Base-by-base conservation (phyloP, 2,888 invertebrate genomes). In the Synergus umbraculus region DNA sequence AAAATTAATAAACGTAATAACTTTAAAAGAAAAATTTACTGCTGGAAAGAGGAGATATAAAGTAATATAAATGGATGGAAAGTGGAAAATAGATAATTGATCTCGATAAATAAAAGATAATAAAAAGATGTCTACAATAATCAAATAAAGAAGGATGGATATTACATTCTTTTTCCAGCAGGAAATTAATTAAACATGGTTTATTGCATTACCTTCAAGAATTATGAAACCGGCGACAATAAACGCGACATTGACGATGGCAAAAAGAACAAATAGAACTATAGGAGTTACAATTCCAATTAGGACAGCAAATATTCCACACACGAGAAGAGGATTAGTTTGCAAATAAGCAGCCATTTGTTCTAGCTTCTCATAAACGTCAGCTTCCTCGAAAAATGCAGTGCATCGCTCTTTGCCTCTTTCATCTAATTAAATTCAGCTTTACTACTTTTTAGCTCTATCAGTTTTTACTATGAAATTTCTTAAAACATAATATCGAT, bases 161-260 rank as follows among this genome's bases (percentile, higher is more conserved):
- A 58, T 18, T 9, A 3, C n/a, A 9, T 3, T 7, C n/a, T 18
- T 58, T n/a, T 58, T 58, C 18, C 58, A 18, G 3, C 58, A 9
- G 18, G 4, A 3, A 63, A 63, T 63, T 29, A 63, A 22, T 29
- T 63, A 1, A 29, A 29, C n/a, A 29, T 54, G 15, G 15, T 29
- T 13, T 4, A 10, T 54, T 37, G 7, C 37, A 22, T 9, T 73
- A 73, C 73, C 73, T 73, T 73, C 73, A 15, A 73, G 37, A 15
- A 73, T 73, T 73, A 73, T 73, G 12, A 73, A 73, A 0, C 73
- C 73, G 9, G 73, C 41, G 54, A 73, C 29, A 15, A 73, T 41
- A 37, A 73, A 73, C 12, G 73, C 73, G 10, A 73, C 54, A 41
- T 54, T 73, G 18, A 37, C 73, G 12, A 54, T n/a, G 4, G 54